Evolutionary conservation across 2,797 vertebrate species (phyloP), one percentile per base, ranked within the genome.

Genomic region (Oreortyx pictus): DNA sequence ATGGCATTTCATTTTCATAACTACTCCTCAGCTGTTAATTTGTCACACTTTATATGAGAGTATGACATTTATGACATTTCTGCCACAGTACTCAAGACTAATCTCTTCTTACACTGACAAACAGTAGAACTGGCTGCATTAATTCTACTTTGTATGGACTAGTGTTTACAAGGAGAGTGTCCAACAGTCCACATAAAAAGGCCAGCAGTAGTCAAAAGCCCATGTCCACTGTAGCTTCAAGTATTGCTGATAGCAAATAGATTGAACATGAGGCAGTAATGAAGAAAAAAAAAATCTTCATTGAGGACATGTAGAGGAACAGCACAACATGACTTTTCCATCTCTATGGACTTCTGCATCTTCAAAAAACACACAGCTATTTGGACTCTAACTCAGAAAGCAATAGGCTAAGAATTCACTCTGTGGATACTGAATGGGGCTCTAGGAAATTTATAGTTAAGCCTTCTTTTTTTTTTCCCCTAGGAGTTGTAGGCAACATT

Each of bases 391-490:
- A 71, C 23, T 41, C 60, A 90, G 82, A 22, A 73, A 60, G 80
- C 71, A 88, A 64, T 1, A 56, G 44, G 41, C 78, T 90, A 91
- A 96, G 96, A 91, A 86, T 83, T 39, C 37, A 35, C 68, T 54
- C 68, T 29, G 15, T 92, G 71, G 81, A 39, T 70, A 73, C 79
- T 47, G 76, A 95, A 44, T 15, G 46, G 50, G 46, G 44, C 77
- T 94, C 80, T 22, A 57, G 60, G 57, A 90, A 92, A 33, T 76
- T 86, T 7, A 60, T 18, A 81, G 86, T 71, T 73, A 82, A 93
- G 33, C 44, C 22, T 66, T 52, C 31, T 29, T 52, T 52, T 18
- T 52, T 52, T 27, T 27, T 31, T 82, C 89, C n/a, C 27, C 49
- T 64, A 70, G 71, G 59, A 94, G 78, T 94, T 90, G 91, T 0